phyloP scores from a whole-genome alignment of 1,140 invertebrate genomes.

The Diachasma alloeum region DNA sequence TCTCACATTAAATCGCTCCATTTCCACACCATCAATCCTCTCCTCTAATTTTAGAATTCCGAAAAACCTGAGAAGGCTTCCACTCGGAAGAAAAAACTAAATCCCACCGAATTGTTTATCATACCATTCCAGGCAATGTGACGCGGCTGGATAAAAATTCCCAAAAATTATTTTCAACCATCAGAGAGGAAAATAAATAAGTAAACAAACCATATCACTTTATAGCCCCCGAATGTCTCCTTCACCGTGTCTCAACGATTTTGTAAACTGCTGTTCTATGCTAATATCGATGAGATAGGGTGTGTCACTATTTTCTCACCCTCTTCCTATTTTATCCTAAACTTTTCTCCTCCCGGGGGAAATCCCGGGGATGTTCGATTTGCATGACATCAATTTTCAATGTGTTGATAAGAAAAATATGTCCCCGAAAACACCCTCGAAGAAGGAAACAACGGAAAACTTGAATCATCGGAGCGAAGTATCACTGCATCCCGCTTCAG shows the following conservation, averaged over 20 bases:
- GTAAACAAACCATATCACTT: slow-evolving; percentile 45
- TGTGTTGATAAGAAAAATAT: slow-evolving; percentile 2
- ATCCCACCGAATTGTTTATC: too few relatives aligned
- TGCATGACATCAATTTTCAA: slow-evolving; percentile 11
- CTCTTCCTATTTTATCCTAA: slow-evolving; percentile 14
- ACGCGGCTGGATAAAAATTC: too few relatives aligned
- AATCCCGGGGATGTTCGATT: background rate
- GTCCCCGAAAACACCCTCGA: background rate
- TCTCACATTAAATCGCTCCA: too few relatives aligned
- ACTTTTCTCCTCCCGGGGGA: slow-evolving; percentile 8
- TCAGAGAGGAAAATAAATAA: background rate
- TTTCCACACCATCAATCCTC: too few relatives aligned
- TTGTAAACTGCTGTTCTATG: slow-evolving; percentile 63
- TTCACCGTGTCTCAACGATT: slow-evolving; percentile 58
- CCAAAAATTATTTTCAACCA: background rate
- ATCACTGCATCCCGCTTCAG: slow-evolving; percentile 28
- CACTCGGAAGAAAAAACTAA: too few relatives aligned
- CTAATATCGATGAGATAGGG: slow-evolving; percentile 61
- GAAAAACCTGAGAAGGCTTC: too few relatives aligned
- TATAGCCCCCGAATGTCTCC: slow-evolving; percentile 56
- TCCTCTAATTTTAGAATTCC: too few relatives aligned
- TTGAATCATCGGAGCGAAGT: slow-evolving; percentile 37
- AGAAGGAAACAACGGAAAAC: background rate
- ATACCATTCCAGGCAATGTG: too few relatives aligned
- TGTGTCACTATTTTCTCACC: slow-evolving; percentile 21